Evolutionary conservation across 2,113 vertebrate species (phyloP), one percentile per base, ranked within the genome.

Genomic region (Oplegnathus fasciatus): DNA sequence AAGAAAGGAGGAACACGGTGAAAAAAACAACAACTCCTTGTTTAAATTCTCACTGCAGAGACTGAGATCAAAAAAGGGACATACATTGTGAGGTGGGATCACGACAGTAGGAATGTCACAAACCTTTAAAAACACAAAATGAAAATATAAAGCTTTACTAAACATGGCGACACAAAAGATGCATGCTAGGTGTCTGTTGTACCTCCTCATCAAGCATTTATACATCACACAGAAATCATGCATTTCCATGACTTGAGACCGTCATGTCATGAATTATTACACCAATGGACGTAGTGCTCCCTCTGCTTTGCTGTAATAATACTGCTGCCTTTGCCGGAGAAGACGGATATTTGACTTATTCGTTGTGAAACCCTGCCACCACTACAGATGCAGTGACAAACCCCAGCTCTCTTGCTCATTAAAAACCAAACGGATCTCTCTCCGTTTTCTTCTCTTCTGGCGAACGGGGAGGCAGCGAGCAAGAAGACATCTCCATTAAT

Each of bases 401-500:
- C 86, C 81, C 75, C 61, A 67, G 72, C 82, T 80, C 83, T 64
- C 68, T 30, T 73, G 62, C 89, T 94, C 90, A 94, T 92, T 93
- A 94, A 93, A 90, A 93, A 82, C 52, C 83, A 79, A 91, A 88
- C 88, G 84, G 55, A 78, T 86, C 74, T 64, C 67, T 52, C 85
- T 82, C 62, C 24, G 37, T 72, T 40, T 83, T 54, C 54, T 54
- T 83, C 79, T 81, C 60, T 80, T 78, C 72, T 62, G 61, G 78
- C 1, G 3, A 87, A 83, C 60, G 60, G 78, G 64, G 84, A 89
- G 62, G 73, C 72, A 30, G 75, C 5, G 69, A 77, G 75, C 74
- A 73, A 37, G 68, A 83, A 74, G 82, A 92, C 88, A 68, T 89
- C 86, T 92, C 89, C 78, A 84, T 90, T 92, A 89, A 91, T 70